Evolutionary conservation across 2,888 invertebrate species (phyloP).

Genomic region (Ypsolopha sequella): DNA sequence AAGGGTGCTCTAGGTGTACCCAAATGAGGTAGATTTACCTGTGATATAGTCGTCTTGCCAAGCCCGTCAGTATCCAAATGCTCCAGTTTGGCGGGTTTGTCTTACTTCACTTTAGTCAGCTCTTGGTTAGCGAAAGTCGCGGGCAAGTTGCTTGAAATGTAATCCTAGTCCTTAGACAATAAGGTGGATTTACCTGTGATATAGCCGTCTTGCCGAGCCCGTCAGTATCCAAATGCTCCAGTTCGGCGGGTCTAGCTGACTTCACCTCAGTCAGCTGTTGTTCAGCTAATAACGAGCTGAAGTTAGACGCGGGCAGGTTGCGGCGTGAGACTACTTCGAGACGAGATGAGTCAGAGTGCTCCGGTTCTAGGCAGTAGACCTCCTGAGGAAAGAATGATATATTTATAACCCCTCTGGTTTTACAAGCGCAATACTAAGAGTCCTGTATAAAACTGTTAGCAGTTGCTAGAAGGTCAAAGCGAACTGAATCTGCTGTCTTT

Average conservation of each 20-base stretch:
- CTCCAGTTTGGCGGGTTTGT: constrained; percentile 10
- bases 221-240: constrained; percentile 15
- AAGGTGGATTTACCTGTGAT: constrained; percentile 27
- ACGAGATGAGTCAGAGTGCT: constrained; percentile 22
- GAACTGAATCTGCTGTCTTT: too few species aligned
- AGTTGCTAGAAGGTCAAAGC: too few species aligned
- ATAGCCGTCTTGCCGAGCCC: constrained; percentile 27
- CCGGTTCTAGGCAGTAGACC: constrained; percentile 50
- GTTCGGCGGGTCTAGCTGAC: constrained; percentile 9
- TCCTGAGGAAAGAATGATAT: constrained; percentile 26
- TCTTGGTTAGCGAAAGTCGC: constrained; percentile 17
- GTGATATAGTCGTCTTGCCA: constrained; percentile 29
- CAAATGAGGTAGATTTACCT: constrained; percentile 23
- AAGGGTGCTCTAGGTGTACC: too few species aligned
- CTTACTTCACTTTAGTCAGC: constrained; percentile 29
- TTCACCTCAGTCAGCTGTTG: constrained; percentile 36
- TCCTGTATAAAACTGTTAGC: too few species aligned
- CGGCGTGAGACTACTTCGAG: constrained; percentile 43
- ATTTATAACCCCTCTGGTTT: too few species aligned
- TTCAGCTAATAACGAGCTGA: constrained; percentile 49
- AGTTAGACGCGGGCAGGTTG: constrained; percentile 39
- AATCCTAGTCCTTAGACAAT: too few species aligned
- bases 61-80: constrained; percentile 17
- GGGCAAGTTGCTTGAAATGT: too few species aligned
- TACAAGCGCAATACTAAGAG: too few species aligned